Base-by-base conservation (phyloP, 2,113 vertebrate genomes). In the Rhea americana region DNA sequence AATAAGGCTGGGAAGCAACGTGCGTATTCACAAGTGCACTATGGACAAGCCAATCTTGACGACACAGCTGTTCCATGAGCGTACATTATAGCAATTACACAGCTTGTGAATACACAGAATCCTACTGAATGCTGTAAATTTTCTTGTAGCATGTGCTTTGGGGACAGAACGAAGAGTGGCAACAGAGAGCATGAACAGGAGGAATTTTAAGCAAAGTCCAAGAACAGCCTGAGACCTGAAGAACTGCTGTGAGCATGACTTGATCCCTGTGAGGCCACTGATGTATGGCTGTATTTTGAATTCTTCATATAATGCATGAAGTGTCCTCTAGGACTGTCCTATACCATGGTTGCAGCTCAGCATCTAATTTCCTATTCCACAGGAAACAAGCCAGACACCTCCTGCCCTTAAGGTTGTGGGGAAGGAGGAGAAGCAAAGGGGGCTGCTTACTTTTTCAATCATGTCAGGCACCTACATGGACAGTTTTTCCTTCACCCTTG, bases 151-250 rank as follows among this genome's bases (percentile, higher is more conserved):
- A 50, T 0, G 0, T 9, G 12, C 43, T 89, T 8, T 25, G 41
- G 26, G 48, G 15, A 75, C 70, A 75, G 35, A 22, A 55, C 1
- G 3, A 13, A 18, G 25, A 59, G 43, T 0, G 3, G 35, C 32
- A 82, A 43, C 0, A 0, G 39, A 77, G 43, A 11, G 13, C 25
- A 73, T 0, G 0, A 61, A 66, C 13, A 61, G 11, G 56, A 3
- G 3, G 11, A 56, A 59, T 0, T 0, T 7, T 45, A 85, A 68
- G 48, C 6, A 24, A 87, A 89, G 37, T 41, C 19, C 72, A 88
- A 58, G 45, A 90, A 47, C 39, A 72, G 32, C 35, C 43, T 0
- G 1, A 88, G 35, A 72, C 1, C 1, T 2, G 0, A 65, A 32
- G 4, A 53, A 37, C 80, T 48, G 32, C 21, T 63, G 4, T 7